Evolutionary conservation across 1,140 invertebrate species (phyloP).

Genomic region (Bombus confusus): DNA sequence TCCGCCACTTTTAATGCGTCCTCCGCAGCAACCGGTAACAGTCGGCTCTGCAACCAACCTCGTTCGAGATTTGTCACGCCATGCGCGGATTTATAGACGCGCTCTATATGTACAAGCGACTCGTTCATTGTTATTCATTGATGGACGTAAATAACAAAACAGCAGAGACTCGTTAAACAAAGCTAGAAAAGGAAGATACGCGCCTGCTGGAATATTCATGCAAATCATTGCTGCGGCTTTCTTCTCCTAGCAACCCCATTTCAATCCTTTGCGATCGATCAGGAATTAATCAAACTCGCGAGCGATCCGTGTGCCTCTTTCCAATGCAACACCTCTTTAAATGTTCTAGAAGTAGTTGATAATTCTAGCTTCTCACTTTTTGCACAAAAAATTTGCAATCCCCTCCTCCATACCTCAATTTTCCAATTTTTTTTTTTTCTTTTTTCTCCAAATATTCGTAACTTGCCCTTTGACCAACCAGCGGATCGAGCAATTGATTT

Average conservation of each 20-base stretch:
- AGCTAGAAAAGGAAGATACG: conserved; percentile 47
- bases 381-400: background rate
- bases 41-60: background rate
- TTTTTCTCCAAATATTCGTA: background rate
- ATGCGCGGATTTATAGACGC: conserved; percentile 64
- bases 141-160: conserved; percentile 67
- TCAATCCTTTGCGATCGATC: background rate
- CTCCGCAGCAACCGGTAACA: background rate
- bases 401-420: background rate
- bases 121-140: conserved; percentile 72
- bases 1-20: conserved; percentile 47
- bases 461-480: background rate
- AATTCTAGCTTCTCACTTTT: background rate
- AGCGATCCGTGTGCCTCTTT: no score
- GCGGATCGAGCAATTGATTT: no score
- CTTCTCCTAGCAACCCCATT: background rate
- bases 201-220: conserved; percentile 18
- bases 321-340: no score
- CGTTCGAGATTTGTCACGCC: conserved; percentile 58
- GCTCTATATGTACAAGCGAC: conserved; percentile 19
- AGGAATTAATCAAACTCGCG: background rate
- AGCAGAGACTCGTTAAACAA: conserved; percentile 49
- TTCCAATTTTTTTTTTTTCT: background rate
- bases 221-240: background rate
- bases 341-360: background rate